Evolutionary conservation across 2,797 vertebrate species (phyloP), one percentile per base, ranked within the genome.

Genomic region (Coracias cyanogaster): DNA sequence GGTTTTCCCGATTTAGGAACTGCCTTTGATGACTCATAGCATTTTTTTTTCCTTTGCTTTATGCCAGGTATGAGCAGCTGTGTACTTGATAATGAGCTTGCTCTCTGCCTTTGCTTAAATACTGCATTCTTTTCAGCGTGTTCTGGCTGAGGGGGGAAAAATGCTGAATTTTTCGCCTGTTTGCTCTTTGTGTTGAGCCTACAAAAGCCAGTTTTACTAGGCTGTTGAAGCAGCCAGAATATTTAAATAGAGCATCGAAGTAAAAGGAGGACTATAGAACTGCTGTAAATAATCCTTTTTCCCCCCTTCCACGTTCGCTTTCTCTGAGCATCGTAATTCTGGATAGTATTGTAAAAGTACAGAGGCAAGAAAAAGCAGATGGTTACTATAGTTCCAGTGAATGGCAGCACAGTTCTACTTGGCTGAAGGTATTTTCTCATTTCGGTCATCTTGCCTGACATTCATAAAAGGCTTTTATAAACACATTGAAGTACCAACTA

Each of bases 1-100:
- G 60, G 61, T 84, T 90, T 51, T 86, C 61, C 96, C 86, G 82
- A 90, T 96, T 96, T 95, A 95, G 90, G 67, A 92, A n/a, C 95
- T 78, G 72, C 51, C 21, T 93, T 90, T 92, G 86, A 91, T 89
- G 92, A 80, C 78, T 97, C 84, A 65, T 33, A 83, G 48, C 45
- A 58, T 81, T 92, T 94, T 62, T 61, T 83, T 31, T 49, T 29
- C 86, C 74, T 52, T 78, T 91, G 72, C 95, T 85, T 74, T 87
- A 10, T 94, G 85, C 90, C 77, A 93, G 81, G 78, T 95, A 92
- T 60, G 81, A 96, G 91, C 92, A 95, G 93, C 70, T 96, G 88
- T 81, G 77, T 89, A 19, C 65, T 93, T 71, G 83, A 89, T 73
- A 95, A 82, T 97, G 86, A 89, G 39, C 89, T 92, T 54, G 86